A percentile compares a stretch with the other conserved stretches of the same genome.
phyloP scores from a whole-genome alignment of 1,140 invertebrate species.

The Bombus waltoni region DNA sequence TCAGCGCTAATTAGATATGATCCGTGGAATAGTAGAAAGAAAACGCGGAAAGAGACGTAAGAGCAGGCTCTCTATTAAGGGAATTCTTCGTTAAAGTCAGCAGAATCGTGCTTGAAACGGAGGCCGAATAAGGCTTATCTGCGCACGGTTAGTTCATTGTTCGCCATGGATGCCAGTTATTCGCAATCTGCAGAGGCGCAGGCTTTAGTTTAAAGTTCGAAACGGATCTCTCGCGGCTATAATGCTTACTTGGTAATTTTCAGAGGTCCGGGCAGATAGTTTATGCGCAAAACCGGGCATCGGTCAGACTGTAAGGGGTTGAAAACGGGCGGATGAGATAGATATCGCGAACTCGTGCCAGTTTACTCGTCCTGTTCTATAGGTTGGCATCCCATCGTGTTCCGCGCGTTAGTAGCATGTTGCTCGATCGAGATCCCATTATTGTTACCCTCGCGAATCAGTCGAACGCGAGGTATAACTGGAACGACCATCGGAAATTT shows the following conservation, averaged over 20 bases:
- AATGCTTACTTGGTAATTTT: conserved; percentile 71
- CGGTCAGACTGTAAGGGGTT: conserved; percentile 23
- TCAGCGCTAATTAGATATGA: neutral
- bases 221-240: conserved; percentile 48
- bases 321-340: conserved; percentile 51
- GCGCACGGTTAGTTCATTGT: conserved; percentile 36
- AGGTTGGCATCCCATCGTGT: conserved; percentile 3
- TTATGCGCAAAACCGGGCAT: conserved; percentile 52
- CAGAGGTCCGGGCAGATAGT: conserved; percentile 66
- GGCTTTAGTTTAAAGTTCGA: conserved; percentile 60
- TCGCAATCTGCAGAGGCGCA: conserved; percentile 37
- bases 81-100: conserved; percentile 47
- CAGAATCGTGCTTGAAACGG: conserved; percentile 20
- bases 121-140: conserved; percentile 43
- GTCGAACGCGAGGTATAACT: neutral
- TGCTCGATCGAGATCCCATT: conserved; percentile 31
- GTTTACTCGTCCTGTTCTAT: conserved; percentile 59
- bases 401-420: neutral
- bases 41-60: no score
- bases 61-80: conserved; percentile 9
- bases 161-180: conserved; percentile 48
- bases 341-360: conserved; percentile 60
- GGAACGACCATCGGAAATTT: neutral
- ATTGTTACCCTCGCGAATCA: conserved; percentile 37
- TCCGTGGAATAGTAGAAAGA: no score